Percentiles rank a stretch among this genome's conserved stretches.
Evolutionary conservation across 1,140 invertebrate species (phyloP).

Genomic region (Ladona fulva): DNA sequence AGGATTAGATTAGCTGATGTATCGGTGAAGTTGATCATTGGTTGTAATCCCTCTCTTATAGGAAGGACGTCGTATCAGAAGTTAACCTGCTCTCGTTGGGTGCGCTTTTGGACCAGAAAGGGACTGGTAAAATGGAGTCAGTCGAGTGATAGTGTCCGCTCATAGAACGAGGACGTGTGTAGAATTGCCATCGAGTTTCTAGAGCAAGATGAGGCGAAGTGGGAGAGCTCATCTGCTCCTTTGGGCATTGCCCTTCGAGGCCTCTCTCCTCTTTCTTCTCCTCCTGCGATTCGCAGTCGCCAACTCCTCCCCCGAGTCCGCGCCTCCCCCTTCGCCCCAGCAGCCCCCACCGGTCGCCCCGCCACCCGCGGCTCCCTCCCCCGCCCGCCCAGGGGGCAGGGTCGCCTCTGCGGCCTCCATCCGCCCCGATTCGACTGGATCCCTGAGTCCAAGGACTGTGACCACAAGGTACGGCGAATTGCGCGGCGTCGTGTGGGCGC

Average conservation of each 20-base stretch:
- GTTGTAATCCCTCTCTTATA: no score
- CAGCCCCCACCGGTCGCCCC: neutral
- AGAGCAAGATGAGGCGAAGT: no score
- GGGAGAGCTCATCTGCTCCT: no score
- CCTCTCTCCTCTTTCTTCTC: neutral
- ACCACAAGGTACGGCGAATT: constrained; percentile 83
- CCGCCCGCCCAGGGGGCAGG: neutral
- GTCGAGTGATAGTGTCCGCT: no score
- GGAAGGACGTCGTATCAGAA: no score
- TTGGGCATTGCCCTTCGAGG: neutral
- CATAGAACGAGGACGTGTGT: no score
- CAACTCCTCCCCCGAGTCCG: neutral
- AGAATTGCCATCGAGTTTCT: no score
- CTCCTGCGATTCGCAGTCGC: neutral
- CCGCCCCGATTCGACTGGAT: constrained; percentile 29
- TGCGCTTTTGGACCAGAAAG: no score
- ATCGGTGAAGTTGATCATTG: no score
- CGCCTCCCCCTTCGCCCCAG: neutral
- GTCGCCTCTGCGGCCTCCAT: neutral
- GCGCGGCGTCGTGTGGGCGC: constrained; percentile 60
- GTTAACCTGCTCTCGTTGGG: no score
- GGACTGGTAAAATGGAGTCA: no score
- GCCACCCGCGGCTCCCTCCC: neutral
- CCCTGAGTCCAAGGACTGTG: constrained; percentile 60
- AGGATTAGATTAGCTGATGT: no score